Percentiles rank a stretch among this genome's conserved stretches.
These are phyloP conservation scores for Notothenia rossii DNA, from an alignment of 2,113 vertebrate species.

Conservation along the genomic window DNA sequence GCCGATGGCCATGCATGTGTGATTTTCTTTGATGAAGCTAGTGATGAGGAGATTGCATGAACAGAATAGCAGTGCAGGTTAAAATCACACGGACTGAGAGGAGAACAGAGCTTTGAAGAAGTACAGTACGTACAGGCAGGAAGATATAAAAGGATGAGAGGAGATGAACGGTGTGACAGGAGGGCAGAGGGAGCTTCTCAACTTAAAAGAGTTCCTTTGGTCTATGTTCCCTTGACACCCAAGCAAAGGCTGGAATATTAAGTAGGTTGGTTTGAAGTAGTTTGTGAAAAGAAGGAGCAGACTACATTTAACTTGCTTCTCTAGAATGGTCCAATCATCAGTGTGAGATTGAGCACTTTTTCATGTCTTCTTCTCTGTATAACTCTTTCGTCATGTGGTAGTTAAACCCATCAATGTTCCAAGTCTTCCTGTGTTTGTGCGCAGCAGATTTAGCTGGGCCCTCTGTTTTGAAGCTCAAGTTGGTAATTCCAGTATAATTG, in stretches of 20 bases:
- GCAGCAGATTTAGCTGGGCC: constrained; percentile 45
- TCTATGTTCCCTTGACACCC: neutral
- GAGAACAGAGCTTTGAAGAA: constrained; percentile 10
- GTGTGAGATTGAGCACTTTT: neutral
- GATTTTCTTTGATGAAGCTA: constrained; percentile 16
- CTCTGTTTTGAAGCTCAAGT: constrained; percentile 52
- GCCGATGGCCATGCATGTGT: constrained; percentile 16
- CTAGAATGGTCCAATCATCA: neutral
- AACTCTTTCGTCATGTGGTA: neutral
- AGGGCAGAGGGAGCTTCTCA: constrained; percentile 16
- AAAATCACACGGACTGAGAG: neutral
- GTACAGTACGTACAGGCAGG: constrained; percentile 13
- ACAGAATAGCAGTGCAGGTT: constrained; percentile 12
- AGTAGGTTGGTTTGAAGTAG: constrained; percentile 18
- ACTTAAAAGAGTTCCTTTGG: neutral
- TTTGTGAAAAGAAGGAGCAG: constrained; percentile 8
- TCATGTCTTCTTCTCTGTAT: neutral
- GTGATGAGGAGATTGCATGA: constrained; percentile 39
- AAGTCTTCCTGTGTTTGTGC: constrained; percentile 41
- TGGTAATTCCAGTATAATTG: constrained; percentile 40
- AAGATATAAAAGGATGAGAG: constrained; percentile 30
- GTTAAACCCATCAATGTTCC: constrained; percentile 21
- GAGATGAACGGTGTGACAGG: constrained; percentile 24
- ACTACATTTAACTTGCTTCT: constrained; percentile 3
- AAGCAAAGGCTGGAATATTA: constrained; percentile 20